These are phyloP conservation scores for Drosophila navojoa DNA, from an alignment of 1,140 invertebrate genomes.

Conservation along the genomic window DNA sequence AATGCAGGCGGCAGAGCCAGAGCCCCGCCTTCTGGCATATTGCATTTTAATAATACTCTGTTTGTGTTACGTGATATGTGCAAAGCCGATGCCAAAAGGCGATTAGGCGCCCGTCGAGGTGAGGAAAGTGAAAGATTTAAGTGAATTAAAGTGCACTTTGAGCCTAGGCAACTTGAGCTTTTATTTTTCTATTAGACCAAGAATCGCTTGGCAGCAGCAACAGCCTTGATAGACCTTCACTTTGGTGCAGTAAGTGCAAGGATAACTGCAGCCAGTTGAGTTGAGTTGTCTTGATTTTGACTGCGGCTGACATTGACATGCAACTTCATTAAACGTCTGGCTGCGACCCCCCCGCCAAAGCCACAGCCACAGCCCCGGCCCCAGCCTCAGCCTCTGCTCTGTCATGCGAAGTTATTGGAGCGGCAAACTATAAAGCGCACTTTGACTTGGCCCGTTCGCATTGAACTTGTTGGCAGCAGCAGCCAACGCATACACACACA, in stretches of 20 bases:
- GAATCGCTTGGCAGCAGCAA: background rate
- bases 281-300: slow-evolving; percentile 53
- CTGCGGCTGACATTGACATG: slow-evolving; percentile 75
- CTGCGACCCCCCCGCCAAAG: slow-evolving; percentile 3
- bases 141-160: slow-evolving; percentile 24
- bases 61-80: slow-evolving; percentile 65
- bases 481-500: slow-evolving; percentile 39
- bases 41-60: slow-evolving; percentile 63
- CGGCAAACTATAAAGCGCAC: slow-evolving; percentile 73
- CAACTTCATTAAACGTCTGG: slow-evolving; percentile 65
- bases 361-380: slow-evolving; percentile 8
- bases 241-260: slow-evolving; percentile 66
- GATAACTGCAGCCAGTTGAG: slow-evolving; percentile 58
- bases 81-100: slow-evolving; percentile 48
- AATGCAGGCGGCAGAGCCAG: too few relatives aligned
- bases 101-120: slow-evolving; percentile 23
- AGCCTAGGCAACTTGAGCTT: background rate
- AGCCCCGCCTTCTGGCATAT: slow-evolving; percentile 52
- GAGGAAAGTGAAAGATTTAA: slow-evolving; percentile 32
- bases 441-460: slow-evolving; percentile 57
- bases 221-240: slow-evolving; percentile 68
- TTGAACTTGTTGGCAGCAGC: slow-evolving; percentile 66
- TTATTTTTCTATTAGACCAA: background rate
- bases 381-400: background rate
- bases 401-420: slow-evolving; percentile 61